These are phyloP conservation scores for Stratiolaelaps scimitus DNA, from an alignment of 1,140 invertebrate genomes.

Conservation along the genomic window DNA sequence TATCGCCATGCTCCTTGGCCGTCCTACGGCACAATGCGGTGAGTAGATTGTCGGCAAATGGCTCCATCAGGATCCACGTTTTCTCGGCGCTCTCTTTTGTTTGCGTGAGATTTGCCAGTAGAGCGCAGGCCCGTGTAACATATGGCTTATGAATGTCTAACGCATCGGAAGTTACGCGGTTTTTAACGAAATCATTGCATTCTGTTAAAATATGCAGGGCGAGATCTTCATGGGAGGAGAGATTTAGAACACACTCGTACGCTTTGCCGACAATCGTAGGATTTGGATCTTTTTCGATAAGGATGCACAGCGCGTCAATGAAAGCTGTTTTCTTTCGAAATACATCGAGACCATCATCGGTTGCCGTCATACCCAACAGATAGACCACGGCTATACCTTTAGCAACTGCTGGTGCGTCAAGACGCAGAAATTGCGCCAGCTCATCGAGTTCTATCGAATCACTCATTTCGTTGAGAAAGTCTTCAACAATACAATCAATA, in stretches of 20 bases:
- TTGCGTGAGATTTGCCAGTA: conserved; percentile 16
- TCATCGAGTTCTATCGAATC: not conserved
- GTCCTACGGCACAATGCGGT: not conserved
- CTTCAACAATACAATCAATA: no score
- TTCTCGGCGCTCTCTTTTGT: conserved; percentile 1
- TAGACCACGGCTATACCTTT: not conserved
- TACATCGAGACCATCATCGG: not conserved
- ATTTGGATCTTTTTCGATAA: not conserved
- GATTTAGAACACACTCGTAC: not conserved
- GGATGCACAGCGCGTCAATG: not conserved
- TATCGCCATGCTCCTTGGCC: not conserved
- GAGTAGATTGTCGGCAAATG: conserved; percentile 6
- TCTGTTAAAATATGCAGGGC: not conserved
- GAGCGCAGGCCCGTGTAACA: conserved; percentile 5
- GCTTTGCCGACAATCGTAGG: conserved; percentile 10
- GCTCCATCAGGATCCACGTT: not conserved
- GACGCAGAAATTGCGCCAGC: conserved; percentile 1
- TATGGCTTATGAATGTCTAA: not conserved
- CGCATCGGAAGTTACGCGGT: not conserved
- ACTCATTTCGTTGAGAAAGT: no score
- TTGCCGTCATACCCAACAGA: conserved; percentile 22
- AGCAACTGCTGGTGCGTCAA: not conserved
- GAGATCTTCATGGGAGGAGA: conserved; percentile 2
- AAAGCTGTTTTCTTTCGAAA: conserved; percentile 12
- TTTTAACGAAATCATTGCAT: not conserved